These are phyloP conservation scores for Psilopsiagon aymara DNA, from an alignment of 2,113 vertebrate species.

Conservation along the genomic window DNA sequence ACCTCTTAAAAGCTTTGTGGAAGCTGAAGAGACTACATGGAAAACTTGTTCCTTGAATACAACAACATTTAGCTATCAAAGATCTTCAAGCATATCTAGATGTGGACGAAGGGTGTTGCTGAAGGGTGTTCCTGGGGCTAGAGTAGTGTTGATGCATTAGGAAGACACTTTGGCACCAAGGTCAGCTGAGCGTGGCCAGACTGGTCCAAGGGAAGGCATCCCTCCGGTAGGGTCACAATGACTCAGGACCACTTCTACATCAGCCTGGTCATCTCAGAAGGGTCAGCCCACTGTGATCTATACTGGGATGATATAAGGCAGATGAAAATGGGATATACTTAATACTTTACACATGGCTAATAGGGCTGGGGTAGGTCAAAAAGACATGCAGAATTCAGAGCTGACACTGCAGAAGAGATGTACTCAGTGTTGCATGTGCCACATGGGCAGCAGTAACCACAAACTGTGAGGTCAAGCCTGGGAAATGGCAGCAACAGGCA, in stretches of 20 bases:
- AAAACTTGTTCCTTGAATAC: neutral
- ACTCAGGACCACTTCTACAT: neutral
- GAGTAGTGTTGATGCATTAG: too few species aligned
- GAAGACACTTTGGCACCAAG: neutral
- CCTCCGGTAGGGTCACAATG: fast-evolving
- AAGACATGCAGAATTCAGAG: neutral
- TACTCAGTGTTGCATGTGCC: neutral
- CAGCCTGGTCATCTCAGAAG: neutral
- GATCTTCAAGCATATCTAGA: neutral
- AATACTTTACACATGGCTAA: neutral
- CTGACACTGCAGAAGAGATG: neutral
- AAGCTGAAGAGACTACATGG: neutral
- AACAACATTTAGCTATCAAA: neutral
- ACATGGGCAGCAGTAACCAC: conserved; percentile 18
- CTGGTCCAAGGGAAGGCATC: neutral
- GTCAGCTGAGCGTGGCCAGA: neutral
- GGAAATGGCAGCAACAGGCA: conserved; percentile 32
- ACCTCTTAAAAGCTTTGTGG: neutral
- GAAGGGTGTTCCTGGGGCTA: fast-evolving
- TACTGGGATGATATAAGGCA: neutral
- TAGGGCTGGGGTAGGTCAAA: conserved; percentile 2
- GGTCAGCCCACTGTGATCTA: fast-evolving
- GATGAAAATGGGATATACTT: neutral
- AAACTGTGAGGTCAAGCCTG: conserved; percentile 27
- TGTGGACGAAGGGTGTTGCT: fast-evolving